These are phyloP conservation scores for Poeciliopsis occidentalis DNA, from an alignment of 2,113 vertebrate genomes.

Conservation along the genomic window DNA sequence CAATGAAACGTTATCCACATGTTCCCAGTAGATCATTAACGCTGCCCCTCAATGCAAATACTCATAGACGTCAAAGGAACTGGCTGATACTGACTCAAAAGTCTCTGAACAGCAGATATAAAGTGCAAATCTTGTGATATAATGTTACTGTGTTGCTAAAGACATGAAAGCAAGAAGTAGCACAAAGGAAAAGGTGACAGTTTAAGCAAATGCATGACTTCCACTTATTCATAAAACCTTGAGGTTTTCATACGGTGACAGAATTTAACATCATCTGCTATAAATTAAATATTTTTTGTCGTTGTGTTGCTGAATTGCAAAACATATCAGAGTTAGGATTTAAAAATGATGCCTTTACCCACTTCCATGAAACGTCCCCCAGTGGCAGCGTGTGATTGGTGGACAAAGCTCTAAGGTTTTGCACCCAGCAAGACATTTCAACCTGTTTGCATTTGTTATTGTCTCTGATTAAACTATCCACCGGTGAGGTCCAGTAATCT, in stretches of 20 bases:
- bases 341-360: neutral
- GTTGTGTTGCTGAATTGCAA: neutral
- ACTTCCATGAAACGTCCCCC: neutral
- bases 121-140: too few species aligned
- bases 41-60: neutral
- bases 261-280: too few species aligned
- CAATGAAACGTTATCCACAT: conserved; percentile 1
- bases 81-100: neutral
- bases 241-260: neutral
- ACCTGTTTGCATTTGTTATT: neutral
- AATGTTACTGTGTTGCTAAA: too few species aligned
- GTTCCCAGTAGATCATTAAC: conserved; percentile 30
- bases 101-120: neutral
- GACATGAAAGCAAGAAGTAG: too few species aligned
- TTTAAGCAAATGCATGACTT: too few species aligned
- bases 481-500: neutral
- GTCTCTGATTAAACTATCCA: neutral
- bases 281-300: neutral
- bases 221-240: too few species aligned
- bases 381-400: neutral
- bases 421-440: neutral
- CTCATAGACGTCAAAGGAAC: neutral
- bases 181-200: too few species aligned
- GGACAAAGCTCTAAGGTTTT: too few species aligned
- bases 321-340: neutral